Percentiles rank a stretch among this genome's conserved stretches.
These are phyloP conservation scores for Drosophila anomelani DNA, from an alignment of 2,888 invertebrate genomes.

Conservation along the genomic window DNA sequence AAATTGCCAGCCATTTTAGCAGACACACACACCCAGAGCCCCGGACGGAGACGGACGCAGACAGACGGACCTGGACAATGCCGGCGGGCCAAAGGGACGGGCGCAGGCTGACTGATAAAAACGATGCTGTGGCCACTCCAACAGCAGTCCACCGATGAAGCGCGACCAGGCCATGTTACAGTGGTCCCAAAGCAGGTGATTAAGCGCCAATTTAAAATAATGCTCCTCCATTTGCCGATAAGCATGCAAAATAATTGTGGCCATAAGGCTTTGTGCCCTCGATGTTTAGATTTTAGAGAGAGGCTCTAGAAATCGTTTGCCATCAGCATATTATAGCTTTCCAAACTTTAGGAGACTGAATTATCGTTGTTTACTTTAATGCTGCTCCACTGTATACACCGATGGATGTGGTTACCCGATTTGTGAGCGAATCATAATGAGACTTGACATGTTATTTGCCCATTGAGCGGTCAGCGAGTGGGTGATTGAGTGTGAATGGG, in stretches of 20 bases:
- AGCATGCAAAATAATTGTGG: slow-evolving; percentile 21
- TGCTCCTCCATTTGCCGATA: slow-evolving; percentile 18
- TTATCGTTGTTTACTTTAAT: background rate
- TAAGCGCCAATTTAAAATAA: slow-evolving; percentile 35
- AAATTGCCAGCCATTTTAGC: slow-evolving; percentile 79
- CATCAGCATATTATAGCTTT: background rate
- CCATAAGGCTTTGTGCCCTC: slow-evolving; percentile 1
- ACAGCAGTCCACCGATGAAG: slow-evolving; percentile 17
- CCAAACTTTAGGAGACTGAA: background rate
- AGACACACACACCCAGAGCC: slow-evolving; percentile 39
- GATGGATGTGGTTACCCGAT: slow-evolving; percentile 54
- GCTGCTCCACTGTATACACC: slow-evolving; percentile 22
- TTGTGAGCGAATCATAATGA: slow-evolving; percentile 75
- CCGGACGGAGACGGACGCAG: slow-evolving; percentile 15
- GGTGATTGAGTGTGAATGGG: slow-evolving; percentile 45
- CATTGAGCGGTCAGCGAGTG: slow-evolving; percentile 61
- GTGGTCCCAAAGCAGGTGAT: slow-evolving; percentile 28
- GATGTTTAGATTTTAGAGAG: background rate
- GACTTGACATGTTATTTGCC: slow-evolving; percentile 83
- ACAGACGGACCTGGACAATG: slow-evolving; percentile 47
- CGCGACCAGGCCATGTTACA: slow-evolving; percentile 32
- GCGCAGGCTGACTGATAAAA: slow-evolving; percentile 76
- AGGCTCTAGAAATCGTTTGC: background rate
- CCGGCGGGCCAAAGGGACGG: slow-evolving; percentile 49
- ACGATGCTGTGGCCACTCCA: slow-evolving; percentile 56